Evolutionary conservation across 1,140 invertebrate species (phyloP).

Genomic region (Lysiphlebus fabarum): DNA sequence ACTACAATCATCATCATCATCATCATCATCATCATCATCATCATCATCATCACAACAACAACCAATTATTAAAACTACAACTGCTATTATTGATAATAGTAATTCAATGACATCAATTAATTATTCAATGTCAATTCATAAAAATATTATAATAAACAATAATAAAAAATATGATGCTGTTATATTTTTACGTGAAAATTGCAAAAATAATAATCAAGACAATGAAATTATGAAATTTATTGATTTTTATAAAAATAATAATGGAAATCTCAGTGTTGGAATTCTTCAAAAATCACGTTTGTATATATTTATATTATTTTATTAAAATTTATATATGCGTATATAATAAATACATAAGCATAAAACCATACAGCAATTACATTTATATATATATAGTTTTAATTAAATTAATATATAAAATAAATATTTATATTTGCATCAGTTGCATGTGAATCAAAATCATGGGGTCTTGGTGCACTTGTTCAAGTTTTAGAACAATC

Average conservation of each 20-base stretch:
- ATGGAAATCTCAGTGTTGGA: conserved; percentile 32
- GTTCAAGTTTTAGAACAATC: conserved; percentile 46
- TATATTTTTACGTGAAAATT: conserved; percentile 46
- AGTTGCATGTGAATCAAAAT: conserved; percentile 52
- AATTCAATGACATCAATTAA: neutral
- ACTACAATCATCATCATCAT: conserved; percentile 1
- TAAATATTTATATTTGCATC: too few species aligned
- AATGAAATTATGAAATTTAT: conserved; percentile 39
- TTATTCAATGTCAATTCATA: neutral
- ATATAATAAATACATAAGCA: neutral
- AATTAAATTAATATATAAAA: conserved; percentile 34
- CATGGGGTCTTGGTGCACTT: conserved; percentile 49
- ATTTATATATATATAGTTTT: neutral
- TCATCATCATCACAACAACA: neutral
- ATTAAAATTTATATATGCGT: conserved; percentile 5
- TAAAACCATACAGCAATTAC: neutral
- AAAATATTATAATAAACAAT: neutral
- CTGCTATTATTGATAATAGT: conserved; percentile 9
- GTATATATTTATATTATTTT: conserved; percentile 26
- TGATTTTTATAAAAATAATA: conserved; percentile 30
- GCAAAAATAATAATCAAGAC: conserved; percentile 30
- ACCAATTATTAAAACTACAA: conserved; percentile 10
- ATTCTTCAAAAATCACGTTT: conserved; percentile 43
- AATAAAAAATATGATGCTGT: conserved; percentile 35
- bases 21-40: conserved; percentile 25